Base-by-base conservation (phyloP, 2,888 invertebrate species). In the Teleiodes luculella region DNA sequence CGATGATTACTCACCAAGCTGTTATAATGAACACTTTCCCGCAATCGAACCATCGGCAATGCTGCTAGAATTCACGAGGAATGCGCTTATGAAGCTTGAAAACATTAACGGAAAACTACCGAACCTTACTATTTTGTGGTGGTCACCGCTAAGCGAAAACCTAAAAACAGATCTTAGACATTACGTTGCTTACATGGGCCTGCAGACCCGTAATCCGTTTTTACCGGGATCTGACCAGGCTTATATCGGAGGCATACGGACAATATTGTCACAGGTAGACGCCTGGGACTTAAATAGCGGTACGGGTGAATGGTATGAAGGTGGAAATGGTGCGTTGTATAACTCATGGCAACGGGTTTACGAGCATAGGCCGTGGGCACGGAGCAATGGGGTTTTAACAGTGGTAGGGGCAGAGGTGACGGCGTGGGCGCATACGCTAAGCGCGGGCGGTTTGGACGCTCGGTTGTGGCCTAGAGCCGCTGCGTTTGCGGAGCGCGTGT, bases 201-300 rank as follows among this genome's bases (percentile, higher is more conserved):
- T 85, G 52, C 84, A 85, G 93, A 93, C 58, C 91, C 93, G 52
- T 91, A 93, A 72, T 90, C 91, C 59, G 92, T 94, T 93, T 2
- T 24, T 24, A 18, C 5, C 35, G 11, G 36, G 6, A 83, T 93
- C 57, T 94, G 92, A 72, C 91, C 94, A 72, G 31, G 72, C 68
- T 10, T 65, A 72, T 55, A 55, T 78, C 7, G 90, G 91, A 7
- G 94, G 94, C 58, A 81, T 96, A 3, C 83, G 93, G 57, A 91
- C 95, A 46, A 93, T 96, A 51, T 83, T 95, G 58, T 95, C 95
- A 6, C 95, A 96, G 74, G 95, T 95, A 51, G 95, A 96, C 68
- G 94, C 94, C 4, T 95, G 95, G 95, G 95, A 96, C 76, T 90
- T 96, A 62, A 96, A 96, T 72, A 95, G 94, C 66, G 96, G 96